phyloP scores from a whole-genome alignment of 2,888 invertebrate species.

The Trachelus tabidus region DNA sequence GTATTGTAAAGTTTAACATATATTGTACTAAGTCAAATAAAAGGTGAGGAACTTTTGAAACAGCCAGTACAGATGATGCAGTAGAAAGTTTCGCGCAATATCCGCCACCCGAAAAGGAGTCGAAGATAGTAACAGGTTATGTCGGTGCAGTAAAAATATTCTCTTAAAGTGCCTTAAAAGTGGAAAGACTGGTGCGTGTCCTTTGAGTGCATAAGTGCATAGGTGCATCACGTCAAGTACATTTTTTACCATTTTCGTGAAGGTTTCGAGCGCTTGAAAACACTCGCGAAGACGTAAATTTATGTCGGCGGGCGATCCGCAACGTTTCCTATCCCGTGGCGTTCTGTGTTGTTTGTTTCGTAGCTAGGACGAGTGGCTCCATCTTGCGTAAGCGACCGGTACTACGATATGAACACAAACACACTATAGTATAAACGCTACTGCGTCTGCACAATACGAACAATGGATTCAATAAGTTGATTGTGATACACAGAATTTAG shows the following conservation, averaged over 20 bases:
- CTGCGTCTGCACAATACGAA: not conserved
- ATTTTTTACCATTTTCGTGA: conserved; percentile 5
- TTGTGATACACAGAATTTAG: not conserved
- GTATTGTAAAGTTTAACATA: too few species aligned
- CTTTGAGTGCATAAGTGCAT: not conserved
- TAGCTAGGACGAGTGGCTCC: conserved; percentile 50
- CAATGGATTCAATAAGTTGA: not conserved
- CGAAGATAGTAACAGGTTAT: not conserved
- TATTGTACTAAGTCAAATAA: not conserved
- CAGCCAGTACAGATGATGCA: not conserved
- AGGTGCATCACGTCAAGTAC: not conserved
- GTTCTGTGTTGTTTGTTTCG: conserved; percentile 47
- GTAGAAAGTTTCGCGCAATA: not conserved
- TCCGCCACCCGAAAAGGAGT: not conserved
- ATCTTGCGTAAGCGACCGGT: conserved; percentile 27
- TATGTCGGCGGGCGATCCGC: not conserved
- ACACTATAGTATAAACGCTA: not conserved
- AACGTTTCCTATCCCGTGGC: conserved; percentile 8
- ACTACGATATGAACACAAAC: not conserved
- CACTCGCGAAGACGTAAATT: not conserved
- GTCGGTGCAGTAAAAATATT: not conserved
- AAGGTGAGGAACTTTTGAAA: not conserved
- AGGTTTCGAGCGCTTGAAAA: conserved; percentile 2
- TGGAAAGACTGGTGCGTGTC: not conserved
- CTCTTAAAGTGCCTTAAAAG: not conserved